Evolutionary conservation across 2,888 invertebrate species (phyloP), one percentile per base, ranked within the genome.

Genomic region (Muscina levida): DNA sequence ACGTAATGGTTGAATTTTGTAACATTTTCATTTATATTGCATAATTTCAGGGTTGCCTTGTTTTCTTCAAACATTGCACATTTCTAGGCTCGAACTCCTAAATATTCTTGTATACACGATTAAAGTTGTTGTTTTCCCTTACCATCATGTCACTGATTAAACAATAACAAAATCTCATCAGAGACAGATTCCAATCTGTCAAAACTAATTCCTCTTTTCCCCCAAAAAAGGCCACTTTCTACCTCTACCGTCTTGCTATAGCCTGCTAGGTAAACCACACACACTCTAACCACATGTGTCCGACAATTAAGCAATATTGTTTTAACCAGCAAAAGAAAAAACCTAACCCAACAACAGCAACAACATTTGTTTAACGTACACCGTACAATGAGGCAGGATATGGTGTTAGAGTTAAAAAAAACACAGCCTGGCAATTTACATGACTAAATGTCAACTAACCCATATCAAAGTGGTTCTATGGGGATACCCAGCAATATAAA

Each of bases 361-460:
- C 15, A 48, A 53, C 44, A 62, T 62, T 62, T 62, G 42, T 42
- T 62, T 62, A 44, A 62, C 62, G n/a, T n/a, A n/a, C n/a, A 19
- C 42, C 39, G 44, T 59, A 57, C 31, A 62, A n/a, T 19, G 17
- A 4, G 48, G 19, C 48, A 19, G 10, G 15, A 48, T 1, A 6
- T 15, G 17, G 11, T 15, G 17, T 15, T 2, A 6, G 2, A 46
- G 15, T 2, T 13, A 42, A 11, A 10, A 37, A 44, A 44, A 11
- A 44, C 10, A 56, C 51, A 3, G 13, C 5, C 24, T 10, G 37
- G 11, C 51, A 39, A 51, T 37, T 67, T 67, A 67, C 67, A 67
- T 53, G 51, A 67, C 67, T 51, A 39, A 67, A 67, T 67, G 53
- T 67, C 51, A 67, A 11, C 66, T 44, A 67, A 31, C 37, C 37